Evolutionary conservation across 2,797 vertebrate genomes (phyloP), one percentile per base, ranked within the genome.

Genomic region (Tokudaia muenninki): DNA sequence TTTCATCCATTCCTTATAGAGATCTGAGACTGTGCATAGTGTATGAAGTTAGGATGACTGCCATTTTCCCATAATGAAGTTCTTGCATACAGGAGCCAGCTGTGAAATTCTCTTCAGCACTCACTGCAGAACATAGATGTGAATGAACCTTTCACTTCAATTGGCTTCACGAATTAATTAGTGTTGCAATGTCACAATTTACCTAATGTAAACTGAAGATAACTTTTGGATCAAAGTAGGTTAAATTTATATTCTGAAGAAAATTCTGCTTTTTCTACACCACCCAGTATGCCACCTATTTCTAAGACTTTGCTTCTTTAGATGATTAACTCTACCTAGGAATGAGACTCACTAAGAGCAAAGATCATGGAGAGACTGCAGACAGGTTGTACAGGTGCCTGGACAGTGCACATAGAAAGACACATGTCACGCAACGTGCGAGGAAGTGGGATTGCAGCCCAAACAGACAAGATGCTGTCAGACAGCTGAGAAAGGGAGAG

Each of bases 351-450:
- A 92, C 84, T 88, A 83, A 95, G 92, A 94, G 59, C 87, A 89
- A 95, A 96, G 88, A 93, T 96, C 21, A 89, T 52, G 88, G 88
- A 44, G 74, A 90, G 72, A 79, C 70, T 63, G 65, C 87, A 74
- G 94, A 61, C 93, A 96, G 94, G 91, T 47, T 77, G 91, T 63
- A 29, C 44, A 24, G 70, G 52, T 86, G 57, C 63, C 79, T 95
- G 92, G 92, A 95, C 95, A 92, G 91, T 16, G 41, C 14, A 74
- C n/a, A 55, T 72, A 94, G 67, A 93, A 96, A 75, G 81, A 92
- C 26, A 67, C 70, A 77, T 65, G 70, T 57, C 47, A 92, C 59
- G 19, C 74, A 90, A 72, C 77, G 63, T 94, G 72, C 41, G 26
- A 93, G 63, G 86, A 50, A 90, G 74, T 24, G 87, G n/a, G 22